Conservation (phyloP, 2,113 vertebrate genomes). For the Proterorhinus semilunaris region DNA sequence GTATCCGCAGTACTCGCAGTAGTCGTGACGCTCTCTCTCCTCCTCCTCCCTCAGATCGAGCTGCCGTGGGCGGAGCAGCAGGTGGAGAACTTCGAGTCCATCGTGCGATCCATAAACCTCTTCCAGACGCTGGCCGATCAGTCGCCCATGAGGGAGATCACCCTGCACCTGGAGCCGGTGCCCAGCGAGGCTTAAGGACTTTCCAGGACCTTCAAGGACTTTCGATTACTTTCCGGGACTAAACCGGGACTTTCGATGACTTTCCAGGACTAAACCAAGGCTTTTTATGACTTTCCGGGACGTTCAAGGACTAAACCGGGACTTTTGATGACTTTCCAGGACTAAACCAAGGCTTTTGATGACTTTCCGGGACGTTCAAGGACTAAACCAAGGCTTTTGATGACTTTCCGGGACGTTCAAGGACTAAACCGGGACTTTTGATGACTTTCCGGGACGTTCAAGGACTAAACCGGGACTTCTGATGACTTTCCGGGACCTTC, state of each 20-base stretch:
- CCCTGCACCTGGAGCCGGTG: slow-evolving; percentile 69
- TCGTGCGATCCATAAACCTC: slow-evolving; percentile 59
- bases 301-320: too few species aligned
- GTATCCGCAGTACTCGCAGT: neutral
- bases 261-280: too few species aligned
- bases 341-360: too few species aligned
- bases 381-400: too few species aligned
- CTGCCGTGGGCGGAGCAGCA: slow-evolving; percentile 73
- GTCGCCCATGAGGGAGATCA: slow-evolving; percentile 71
- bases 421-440: too few species aligned
- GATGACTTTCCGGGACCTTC: too few species aligned
- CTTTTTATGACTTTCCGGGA: rapidly evolving
- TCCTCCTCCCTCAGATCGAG: slow-evolving; percentile 52
- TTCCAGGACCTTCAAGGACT: neutral
- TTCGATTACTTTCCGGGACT: too few species aligned
- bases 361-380: neutral
- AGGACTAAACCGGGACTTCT: too few species aligned
- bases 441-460: too few species aligned
- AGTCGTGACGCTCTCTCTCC: neutral
- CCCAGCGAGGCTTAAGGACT: slow-evolving; percentile 7
- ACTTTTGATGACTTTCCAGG: too few species aligned
- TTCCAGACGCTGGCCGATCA: slow-evolving; percentile 70
- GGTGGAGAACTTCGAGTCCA: slow-evolving; percentile 45
- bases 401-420: too few species aligned
- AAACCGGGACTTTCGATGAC: too few species aligned